Base-by-base conservation (phyloP, 2,113 vertebrate genomes). In the Fulmarus glacialis region DNA sequence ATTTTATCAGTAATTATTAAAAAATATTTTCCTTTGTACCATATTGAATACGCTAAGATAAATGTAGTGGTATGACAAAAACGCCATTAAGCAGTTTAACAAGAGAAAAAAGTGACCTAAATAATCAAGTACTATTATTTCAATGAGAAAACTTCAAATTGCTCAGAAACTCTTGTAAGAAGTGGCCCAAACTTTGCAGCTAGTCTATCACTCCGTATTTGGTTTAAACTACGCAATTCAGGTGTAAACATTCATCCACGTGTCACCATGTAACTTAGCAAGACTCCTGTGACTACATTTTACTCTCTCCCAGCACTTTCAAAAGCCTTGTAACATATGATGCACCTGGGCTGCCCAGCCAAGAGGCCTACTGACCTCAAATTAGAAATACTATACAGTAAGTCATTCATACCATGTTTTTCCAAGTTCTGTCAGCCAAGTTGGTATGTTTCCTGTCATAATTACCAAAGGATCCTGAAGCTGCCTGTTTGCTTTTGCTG, bases 401-500 rank as follows among this genome's bases (percentile, higher is more conserved):
- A 96, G 53, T 50, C 11, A 38, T 4, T 86, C 95, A 93, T 99
- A 99, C 99, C 99, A 99, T 95, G 99, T 99, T 98, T 99, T 99
- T 94, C 99, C 99, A 11, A 99, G 99, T 92, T 99, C 99, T 16
- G 99, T 99, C 86, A 99, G 98, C 99, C 99, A 99, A 15, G 99
- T 99, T 4, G 99, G 99, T 98, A 99, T 99, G 97, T 99, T 99
- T 94, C 99, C 99, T 18, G 99, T 99, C 99, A 99, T 99, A 97
- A 99, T 99, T 84, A 99, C 99, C 98, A 99, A 98, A 29, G 99
- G 99, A 97, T 99, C 99, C 98, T 99, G 99, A 85, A 99, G 99
- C 98, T 99, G 99, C 95, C 99, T 98, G 98, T 99, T 99, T 63
- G 99, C 99, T 98, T 99, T 99, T 96, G 99, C 99, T 91, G 99